Evolutionary conservation across 1,140 invertebrate species (phyloP).

Genomic region (Gryon sp.): DNA sequence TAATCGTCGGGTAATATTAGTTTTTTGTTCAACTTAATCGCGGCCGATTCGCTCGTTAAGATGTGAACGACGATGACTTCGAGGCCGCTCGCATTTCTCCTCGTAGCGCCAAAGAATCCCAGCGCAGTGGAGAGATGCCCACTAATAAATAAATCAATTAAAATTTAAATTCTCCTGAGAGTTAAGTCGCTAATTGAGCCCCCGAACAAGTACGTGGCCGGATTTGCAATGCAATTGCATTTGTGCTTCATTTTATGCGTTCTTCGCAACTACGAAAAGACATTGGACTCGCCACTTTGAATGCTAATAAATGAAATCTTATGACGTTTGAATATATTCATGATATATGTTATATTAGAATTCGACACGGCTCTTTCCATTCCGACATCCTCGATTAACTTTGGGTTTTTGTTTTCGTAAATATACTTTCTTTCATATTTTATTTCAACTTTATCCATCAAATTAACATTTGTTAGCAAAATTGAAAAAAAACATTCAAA

Average conservation of each 20-base stretch:
- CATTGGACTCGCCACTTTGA: conserved; percentile 60
- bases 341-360: conserved; percentile 47
- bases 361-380: conserved; percentile 31
- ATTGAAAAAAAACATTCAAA: too few species aligned
- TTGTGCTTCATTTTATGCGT: conserved; percentile 55
- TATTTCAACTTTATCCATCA: too few species aligned
- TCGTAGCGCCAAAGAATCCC: conserved; percentile 72
- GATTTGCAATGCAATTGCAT: conserved; percentile 70
- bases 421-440: too few species aligned
- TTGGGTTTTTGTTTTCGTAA: conserved; percentile 6
- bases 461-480: too few species aligned
- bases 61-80: conserved; percentile 63
- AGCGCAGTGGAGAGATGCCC: conserved; percentile 62
- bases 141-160: conserved; percentile 75
- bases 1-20: conserved; percentile 73
- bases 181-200: conserved; percentile 73
- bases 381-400: conserved; percentile 42
- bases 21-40: conserved; percentile 72
- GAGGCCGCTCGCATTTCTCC: conserved; percentile 71
- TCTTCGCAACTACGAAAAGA: conserved; percentile 48
- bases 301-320: conserved; percentile 65
- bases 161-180: conserved; percentile 76
- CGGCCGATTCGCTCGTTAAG: conserved; percentile 73
- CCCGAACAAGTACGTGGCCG: conserved; percentile 69
- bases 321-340: conserved; percentile 43